Percentiles rank a stretch among this genome's conserved stretches.
Evolutionary conservation across 1,140 invertebrate species (phyloP).

Genomic region (Pemphigus obesinymphae): DNA sequence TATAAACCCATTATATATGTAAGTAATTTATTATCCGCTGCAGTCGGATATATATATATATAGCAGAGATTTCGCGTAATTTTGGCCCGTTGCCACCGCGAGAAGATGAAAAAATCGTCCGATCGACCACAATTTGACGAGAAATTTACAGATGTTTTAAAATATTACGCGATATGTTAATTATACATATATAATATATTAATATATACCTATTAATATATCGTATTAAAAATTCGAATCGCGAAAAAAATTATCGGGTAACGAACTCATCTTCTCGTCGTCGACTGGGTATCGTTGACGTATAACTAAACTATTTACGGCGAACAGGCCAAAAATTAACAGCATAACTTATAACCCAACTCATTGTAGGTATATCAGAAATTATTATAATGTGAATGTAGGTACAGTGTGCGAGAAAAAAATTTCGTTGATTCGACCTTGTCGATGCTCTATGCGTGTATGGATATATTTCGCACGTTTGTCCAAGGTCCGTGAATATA

Average conservation of each 20-base stretch:
- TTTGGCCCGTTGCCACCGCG: background rate
- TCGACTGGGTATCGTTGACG: background rate
- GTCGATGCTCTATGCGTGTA: background rate
- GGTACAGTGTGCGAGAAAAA: background rate
- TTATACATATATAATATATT: background rate
- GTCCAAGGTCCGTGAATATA: background rate
- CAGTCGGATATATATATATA: too few species aligned
- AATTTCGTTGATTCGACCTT: constrained; percentile 5
- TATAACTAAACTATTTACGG: background rate
- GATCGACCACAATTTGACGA: background rate
- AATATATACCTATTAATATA: too few species aligned
- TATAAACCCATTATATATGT: too few species aligned
- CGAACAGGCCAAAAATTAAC: too few species aligned
- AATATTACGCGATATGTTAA: too few species aligned
- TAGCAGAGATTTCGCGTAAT: background rate
- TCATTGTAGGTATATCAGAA: background rate
- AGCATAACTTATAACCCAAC: too few species aligned
- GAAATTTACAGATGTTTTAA: background rate
- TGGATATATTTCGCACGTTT: background rate
- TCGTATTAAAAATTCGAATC: too few species aligned
- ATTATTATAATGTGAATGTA: background rate
- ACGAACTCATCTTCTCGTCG: background rate
- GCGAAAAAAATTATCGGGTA: background rate
- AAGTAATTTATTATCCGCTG: background rate
- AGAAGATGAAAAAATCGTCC: background rate